A percentile compares a stretch with the other conserved stretches of the same genome.
These are phyloP conservation scores for Trichoplusia ni DNA, from an alignment of 1,140 invertebrate genomes.

Conservation along the genomic window DNA sequence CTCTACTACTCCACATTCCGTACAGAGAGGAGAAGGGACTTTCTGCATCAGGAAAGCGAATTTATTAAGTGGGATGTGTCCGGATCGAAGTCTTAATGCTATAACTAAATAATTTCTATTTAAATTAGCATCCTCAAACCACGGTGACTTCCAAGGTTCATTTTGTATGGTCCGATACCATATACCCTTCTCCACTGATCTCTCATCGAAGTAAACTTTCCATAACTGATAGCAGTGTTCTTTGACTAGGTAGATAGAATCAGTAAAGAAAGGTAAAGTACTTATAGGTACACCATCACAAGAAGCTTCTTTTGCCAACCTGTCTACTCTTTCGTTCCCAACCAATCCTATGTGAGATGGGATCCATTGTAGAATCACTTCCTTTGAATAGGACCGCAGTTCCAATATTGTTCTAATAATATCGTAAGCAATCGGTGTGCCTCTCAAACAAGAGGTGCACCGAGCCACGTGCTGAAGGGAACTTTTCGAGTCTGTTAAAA, in stretches of 20 bases:
- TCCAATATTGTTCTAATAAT: constrained; percentile 12
- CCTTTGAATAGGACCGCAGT: not conserved
- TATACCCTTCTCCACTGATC: not conserved
- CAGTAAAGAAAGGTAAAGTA: not conserved
- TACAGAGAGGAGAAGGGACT: constrained; percentile 13
- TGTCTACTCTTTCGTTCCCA: constrained; percentile 9
- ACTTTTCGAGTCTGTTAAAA: constrained; percentile 27
- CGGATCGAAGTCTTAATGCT: constrained; percentile 15
- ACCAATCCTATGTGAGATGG: constrained; percentile 19
- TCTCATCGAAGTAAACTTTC: not conserved
- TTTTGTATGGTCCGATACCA: not conserved
- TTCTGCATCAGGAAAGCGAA: constrained; percentile 24
- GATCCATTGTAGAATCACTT: constrained; percentile 17
- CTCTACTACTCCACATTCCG: constrained; percentile 7
- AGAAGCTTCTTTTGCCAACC: not conserved
- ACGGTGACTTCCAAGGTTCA: constrained; percentile 3
- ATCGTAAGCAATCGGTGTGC: constrained; percentile 1
- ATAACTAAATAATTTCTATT: not conserved
- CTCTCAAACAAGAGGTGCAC: constrained; percentile 14
- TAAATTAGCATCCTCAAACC: constrained; percentile 8
- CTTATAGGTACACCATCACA: not conserved
- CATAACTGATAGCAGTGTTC: not conserved
- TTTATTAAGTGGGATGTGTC: constrained; percentile 29
- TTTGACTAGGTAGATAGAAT: not conserved
- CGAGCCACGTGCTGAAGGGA: constrained; percentile 17